These are phyloP conservation scores for Vanessa tameamea DNA, from an alignment of 1,140 invertebrate species.

Conservation along the genomic window DNA sequence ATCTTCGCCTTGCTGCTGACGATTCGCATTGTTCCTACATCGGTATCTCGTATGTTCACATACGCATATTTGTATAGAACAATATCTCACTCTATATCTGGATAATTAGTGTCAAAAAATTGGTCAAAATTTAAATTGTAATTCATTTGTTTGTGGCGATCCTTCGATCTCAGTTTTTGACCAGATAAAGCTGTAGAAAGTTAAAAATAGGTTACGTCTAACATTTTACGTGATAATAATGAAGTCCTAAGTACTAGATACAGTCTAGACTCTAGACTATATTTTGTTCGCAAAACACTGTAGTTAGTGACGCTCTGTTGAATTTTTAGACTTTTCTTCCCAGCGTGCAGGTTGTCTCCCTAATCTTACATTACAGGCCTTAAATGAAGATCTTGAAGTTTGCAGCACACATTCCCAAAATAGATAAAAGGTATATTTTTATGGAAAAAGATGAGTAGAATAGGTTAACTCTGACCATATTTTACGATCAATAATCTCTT, in stretches of 20 bases:
- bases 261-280: neutral
- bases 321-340: conserved; percentile 11
- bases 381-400: neutral
- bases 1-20: conserved; percentile 2
- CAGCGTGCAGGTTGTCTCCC: neutral
- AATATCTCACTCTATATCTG: neutral
- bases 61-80: neutral
- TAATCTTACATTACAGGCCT: neutral
- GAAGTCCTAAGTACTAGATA: neutral
- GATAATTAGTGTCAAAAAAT: neutral
- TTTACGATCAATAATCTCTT: too few species aligned
- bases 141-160: too few species aligned
- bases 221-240: neutral
- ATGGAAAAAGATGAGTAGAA: too few species aligned
- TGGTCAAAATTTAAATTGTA: too few species aligned
- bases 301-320: conserved; percentile 13
- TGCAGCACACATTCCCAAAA: too few species aligned
- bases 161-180: too few species aligned
- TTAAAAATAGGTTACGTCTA: neutral
- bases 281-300: neutral
- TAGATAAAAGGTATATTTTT: too few species aligned
- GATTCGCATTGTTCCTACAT: conserved; percentile 13
- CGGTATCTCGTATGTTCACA: conserved; percentile 11
- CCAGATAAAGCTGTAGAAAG: neutral
- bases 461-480: too few species aligned